Conservation (phyloP, 2,113 vertebrate species). For the Cavia aperea region DNA sequence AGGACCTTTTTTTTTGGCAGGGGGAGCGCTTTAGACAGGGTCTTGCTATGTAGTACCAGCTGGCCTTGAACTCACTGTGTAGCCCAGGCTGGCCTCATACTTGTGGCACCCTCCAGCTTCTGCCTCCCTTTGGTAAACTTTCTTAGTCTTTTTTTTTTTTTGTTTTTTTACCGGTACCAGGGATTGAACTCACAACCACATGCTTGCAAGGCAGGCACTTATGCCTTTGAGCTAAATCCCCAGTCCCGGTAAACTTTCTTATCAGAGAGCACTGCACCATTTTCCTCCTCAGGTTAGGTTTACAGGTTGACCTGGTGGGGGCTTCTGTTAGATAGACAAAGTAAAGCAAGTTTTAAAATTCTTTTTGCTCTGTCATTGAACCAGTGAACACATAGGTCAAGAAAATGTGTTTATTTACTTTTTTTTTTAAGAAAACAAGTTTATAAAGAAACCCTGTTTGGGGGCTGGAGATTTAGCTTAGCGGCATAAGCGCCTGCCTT, state of each 20-base stretch:
- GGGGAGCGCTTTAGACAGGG: neutral
- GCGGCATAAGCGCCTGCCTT: no score
- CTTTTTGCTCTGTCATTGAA: neutral
- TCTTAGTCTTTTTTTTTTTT: no score
- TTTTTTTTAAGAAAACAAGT: no score
- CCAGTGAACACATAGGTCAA: neutral
- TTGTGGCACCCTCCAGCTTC: neutral
- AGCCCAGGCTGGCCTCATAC: no score
- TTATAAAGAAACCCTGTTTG: neutral
- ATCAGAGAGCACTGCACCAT: neutral
- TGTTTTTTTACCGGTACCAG: no score
- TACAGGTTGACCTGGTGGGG: neutral
- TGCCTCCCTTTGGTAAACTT: neutral
- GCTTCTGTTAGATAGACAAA: conserved; percentile 11
- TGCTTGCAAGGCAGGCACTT: no score
- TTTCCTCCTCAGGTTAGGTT: neutral
- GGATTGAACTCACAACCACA: no score
- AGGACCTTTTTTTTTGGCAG: neutral
- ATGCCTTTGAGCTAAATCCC: no score
- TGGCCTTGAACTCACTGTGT: neutral
- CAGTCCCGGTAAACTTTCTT: neutral
- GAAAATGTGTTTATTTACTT: neutral
- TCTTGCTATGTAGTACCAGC: neutral
- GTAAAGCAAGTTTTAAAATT: conserved; percentile 8
- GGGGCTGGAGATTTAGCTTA: no score